Conservation (phyloP, 2,888 invertebrate genomes). For the Meta bourneti region DNA sequence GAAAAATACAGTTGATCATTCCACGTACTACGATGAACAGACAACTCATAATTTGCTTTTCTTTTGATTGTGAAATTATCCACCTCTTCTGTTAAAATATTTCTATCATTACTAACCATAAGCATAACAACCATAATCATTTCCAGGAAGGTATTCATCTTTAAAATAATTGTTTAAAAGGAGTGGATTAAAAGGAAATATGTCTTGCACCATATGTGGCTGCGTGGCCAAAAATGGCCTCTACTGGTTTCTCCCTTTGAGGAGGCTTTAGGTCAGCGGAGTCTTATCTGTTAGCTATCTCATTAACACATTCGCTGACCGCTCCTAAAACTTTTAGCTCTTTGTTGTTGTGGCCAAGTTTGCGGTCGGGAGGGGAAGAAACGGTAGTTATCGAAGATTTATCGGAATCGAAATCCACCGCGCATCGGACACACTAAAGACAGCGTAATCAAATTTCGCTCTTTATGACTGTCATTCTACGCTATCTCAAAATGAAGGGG, state of each 20-base stretch:
- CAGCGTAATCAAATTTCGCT: conserved; percentile 39
- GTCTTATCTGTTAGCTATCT: conserved; percentile 75
- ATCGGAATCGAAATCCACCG: conserved; percentile 57
- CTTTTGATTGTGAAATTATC: too few species aligned
- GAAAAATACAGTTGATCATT: too few species aligned
- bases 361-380: conserved; percentile 65
- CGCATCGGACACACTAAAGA: conserved; percentile 23
- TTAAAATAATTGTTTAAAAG: too few species aligned
- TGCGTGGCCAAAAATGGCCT: conserved; percentile 56
- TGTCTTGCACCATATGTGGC: too few species aligned
- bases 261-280: conserved; percentile 60
- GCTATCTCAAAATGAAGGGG: background rate
- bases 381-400: conserved; percentile 71
- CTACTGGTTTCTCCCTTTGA: background rate
- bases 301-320: conserved; percentile 75
- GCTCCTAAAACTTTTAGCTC: conserved; percentile 75
- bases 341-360: conserved; percentile 71
- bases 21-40: too few species aligned
- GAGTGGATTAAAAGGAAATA: too few species aligned
- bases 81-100: too few species aligned
- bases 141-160: too few species aligned
- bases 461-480: conserved; percentile 60
- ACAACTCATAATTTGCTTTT: too few species aligned
- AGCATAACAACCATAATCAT: too few species aligned
- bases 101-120: too few species aligned